Base-by-base conservation (phyloP, 53 echinoderm and acorn worm species). In the Holothuria leucospilota region DNA sequence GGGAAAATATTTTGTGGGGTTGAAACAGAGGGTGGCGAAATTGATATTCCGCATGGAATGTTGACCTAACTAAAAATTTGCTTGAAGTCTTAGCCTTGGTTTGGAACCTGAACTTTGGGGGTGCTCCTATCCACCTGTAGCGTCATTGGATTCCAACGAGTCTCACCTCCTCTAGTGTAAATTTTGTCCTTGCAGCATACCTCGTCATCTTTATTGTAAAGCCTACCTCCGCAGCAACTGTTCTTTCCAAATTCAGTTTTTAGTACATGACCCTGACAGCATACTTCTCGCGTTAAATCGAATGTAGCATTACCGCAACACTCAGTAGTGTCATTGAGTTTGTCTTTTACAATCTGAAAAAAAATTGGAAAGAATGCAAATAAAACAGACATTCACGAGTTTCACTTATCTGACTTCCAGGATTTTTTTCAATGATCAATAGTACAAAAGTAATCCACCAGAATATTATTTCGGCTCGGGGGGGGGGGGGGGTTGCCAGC, bases 101-200 rank as follows among this genome's bases (percentile, higher is more conserved):
- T 56, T 56, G 49, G 0, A 34, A 34, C 34, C 34, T 34, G 0
- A 56, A 52, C 52, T 52, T 56, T 16, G 56, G 56, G 18, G 56
- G 56, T 1, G 56, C 2, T 56, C 6, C 34, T 34, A 1, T 34
- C 26, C 29, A 28, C 30, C 12, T 68, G 4, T 68, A 9, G 28
- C 68, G 5, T 65, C 66, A 25, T 34, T 34, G 34, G 34, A 34
- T 34, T 34, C 1, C 69, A 71, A 4, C 1, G 24, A 13, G 0
- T 1, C 8, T 74, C 13, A 30, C 71, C 61, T 27, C 62, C 18
- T 15, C 14, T 28, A 2, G 68, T 20, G 8, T 56, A 46, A 27
- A 70, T 28, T 41, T 30, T 27, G 16, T 62, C 52, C 14, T 30
- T 12, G 69, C 89, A 89, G 63, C 89, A 89, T 26, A 51, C 59